Evolutionary conservation across 2,797 vertebrate species (phyloP).

Genomic region (Rhinatrema bivittatum): DNA sequence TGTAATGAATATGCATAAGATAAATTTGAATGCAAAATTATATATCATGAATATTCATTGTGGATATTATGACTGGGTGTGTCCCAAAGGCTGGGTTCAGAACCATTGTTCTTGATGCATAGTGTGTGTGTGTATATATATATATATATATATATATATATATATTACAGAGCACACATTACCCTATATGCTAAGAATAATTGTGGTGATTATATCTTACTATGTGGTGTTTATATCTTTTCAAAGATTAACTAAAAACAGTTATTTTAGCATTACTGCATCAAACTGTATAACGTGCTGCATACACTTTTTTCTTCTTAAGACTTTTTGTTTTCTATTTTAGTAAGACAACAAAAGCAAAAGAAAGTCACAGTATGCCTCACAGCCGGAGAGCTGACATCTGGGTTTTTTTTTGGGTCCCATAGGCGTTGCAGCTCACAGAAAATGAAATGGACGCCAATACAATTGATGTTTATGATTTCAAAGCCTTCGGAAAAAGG

Average conservation of each 20-base stretch:
- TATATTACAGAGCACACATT: no score
- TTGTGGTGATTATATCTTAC: no score
- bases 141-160: no score
- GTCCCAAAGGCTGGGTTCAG: no score
- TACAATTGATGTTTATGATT: constrained; percentile 5
- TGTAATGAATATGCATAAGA: no score
- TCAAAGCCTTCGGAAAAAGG: constrained; percentile 16
- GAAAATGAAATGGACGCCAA: constrained; percentile 23
- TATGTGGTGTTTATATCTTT: no score
- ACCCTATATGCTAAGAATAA: no score
- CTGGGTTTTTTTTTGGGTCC: constrained; percentile 14
- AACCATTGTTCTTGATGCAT: no score
- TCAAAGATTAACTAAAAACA: constrained; percentile 3
- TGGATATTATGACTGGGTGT: no score
- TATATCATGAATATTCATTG: no score
- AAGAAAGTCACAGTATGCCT: constrained; percentile 44
- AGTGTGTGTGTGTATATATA: no score
- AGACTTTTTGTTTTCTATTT: constrained; percentile 1
- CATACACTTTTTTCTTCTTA: not conserved
- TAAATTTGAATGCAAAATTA: no score
- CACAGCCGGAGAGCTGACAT: constrained; percentile 10
- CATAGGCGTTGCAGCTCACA: constrained; percentile 18
- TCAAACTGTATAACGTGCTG: constrained; percentile 16
- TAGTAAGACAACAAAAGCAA: constrained; percentile 1
- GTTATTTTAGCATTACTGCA: not conserved